Percentiles rank a stretch among this genome's conserved stretches.
Conservation (phyloP, 2,113 vertebrate genomes). For the Alaudala cheleensis region DNA sequence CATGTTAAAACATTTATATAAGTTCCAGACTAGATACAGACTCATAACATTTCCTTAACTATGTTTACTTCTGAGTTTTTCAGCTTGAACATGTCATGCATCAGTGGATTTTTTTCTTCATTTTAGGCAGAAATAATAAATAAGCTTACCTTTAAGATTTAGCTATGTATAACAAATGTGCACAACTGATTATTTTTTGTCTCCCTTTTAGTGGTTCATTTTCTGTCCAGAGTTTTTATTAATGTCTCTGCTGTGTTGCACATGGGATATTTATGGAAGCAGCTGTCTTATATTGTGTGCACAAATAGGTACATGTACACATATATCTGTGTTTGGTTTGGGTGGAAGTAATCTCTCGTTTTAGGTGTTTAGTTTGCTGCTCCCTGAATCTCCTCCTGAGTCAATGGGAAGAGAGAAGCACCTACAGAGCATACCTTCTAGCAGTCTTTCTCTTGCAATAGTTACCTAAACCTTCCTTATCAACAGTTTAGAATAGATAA, state of each 20-base stretch:
- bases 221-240: slow-evolving; percentile 40
- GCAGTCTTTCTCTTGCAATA: not conserved
- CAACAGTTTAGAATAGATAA: not conserved
- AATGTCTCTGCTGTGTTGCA: slow-evolving; percentile 15
- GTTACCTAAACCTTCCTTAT: not conserved
- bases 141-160: not conserved
- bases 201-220: slow-evolving; percentile 13
- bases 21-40: not conserved
- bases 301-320: not conserved
- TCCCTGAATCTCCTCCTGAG: not conserved
- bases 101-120: not conserved
- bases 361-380: not conserved
- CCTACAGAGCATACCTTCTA: not conserved
- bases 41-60: slow-evolving; percentile 12
- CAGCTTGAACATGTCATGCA: not conserved
- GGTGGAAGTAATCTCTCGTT: not conserved
- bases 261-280: slow-evolving; percentile 14
- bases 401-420: not conserved
- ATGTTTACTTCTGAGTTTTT: slow-evolving; percentile 18
- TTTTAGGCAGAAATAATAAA: not conserved
- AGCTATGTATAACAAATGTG: slow-evolving; percentile 3
- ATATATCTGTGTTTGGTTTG: not conserved
- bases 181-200: not conserved
- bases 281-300: not conserved
- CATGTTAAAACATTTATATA: slow-evolving; percentile 53